These are phyloP conservation scores for Rhadina sibilatrix DNA, from an alignment of 2,113 vertebrate genomes.

Conservation along the genomic window DNA sequence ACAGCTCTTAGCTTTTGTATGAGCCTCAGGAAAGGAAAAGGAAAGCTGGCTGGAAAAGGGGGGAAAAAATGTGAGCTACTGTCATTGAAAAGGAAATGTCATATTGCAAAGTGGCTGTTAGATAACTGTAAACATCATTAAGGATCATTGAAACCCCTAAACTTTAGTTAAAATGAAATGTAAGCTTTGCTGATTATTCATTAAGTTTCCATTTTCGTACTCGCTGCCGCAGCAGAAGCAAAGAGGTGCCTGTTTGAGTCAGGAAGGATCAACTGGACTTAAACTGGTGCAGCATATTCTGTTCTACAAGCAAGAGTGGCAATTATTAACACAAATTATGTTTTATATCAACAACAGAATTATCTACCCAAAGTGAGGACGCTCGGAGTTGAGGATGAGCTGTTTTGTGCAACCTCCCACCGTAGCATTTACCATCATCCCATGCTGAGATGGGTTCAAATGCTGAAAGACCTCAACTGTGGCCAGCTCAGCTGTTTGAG, in stretches of 20 bases:
- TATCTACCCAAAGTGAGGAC: neutral
- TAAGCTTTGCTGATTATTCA: conserved; percentile 29
- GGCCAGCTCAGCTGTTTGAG: conserved; percentile 3
- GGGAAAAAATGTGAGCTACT: conserved; percentile 14
- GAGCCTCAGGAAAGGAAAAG: conserved; percentile 65
- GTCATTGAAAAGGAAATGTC: conserved; percentile 58
- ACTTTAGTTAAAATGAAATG: conserved; percentile 55
- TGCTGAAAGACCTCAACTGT: neutral
- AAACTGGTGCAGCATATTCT: neutral
- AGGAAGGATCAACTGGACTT: neutral
- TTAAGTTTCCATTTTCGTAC: neutral
- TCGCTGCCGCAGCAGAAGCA: neutral
- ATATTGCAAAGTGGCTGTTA: conserved; percentile 77
- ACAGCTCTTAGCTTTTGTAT: conserved; percentile 70
- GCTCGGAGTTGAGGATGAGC: neutral
- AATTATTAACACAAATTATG: neutral
- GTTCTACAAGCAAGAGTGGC: neutral
- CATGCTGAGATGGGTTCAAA: neutral
- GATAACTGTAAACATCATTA: conserved; percentile 78
- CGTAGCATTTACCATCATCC: neutral
- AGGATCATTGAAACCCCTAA: conserved; percentile 62
- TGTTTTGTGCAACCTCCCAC: neutral
- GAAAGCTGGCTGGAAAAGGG: conserved; percentile 51
- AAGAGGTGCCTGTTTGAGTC: neutral
- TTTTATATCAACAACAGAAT: neutral